Conservation (phyloP, 2,797 vertebrate genomes). For the Semotilus atromaculatus region DNA sequence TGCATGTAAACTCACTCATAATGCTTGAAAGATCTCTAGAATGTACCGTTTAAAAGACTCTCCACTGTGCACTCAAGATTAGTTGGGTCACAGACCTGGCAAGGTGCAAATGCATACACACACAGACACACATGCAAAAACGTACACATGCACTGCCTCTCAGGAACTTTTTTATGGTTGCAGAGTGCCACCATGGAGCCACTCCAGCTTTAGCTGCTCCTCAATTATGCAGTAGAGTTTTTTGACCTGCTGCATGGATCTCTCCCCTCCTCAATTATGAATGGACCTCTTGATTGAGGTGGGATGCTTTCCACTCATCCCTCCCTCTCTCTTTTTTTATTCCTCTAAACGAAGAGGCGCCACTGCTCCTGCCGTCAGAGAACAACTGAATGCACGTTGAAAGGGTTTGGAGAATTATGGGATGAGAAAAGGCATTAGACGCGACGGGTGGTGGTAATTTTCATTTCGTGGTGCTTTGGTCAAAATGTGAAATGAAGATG, state of each 20-base stretch:
- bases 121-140: constrained; percentile 44
- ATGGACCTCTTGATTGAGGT: constrained; percentile 66
- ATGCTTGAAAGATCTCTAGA: constrained; percentile 1
- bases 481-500: constrained; percentile 43
- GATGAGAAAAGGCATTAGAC: constrained; percentile 54
- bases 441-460: constrained; percentile 51
- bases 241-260: constrained; percentile 65
- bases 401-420: constrained; percentile 52
- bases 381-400: constrained; percentile 42
- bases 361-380: constrained; percentile 55
- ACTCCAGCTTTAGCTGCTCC: constrained; percentile 61
- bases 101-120: constrained; percentile 35
- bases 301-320: constrained; percentile 58
- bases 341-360: constrained; percentile 58
- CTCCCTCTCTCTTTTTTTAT: constrained; percentile 36
- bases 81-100: constrained; percentile 34
- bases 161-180: constrained; percentile 61
- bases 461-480: constrained; percentile 31
- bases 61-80: constrained; percentile 15
- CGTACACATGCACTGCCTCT: constrained; percentile 42
- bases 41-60: neutral
- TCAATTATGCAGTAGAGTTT: constrained; percentile 71
- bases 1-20: neutral
- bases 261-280: constrained; percentile 67
- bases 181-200: constrained; percentile 66